Percentiles rank a stretch among this genome's conserved stretches.
phyloP scores from a whole-genome alignment of 2,888 invertebrate genomes.

The Panorpa germanica region DNA sequence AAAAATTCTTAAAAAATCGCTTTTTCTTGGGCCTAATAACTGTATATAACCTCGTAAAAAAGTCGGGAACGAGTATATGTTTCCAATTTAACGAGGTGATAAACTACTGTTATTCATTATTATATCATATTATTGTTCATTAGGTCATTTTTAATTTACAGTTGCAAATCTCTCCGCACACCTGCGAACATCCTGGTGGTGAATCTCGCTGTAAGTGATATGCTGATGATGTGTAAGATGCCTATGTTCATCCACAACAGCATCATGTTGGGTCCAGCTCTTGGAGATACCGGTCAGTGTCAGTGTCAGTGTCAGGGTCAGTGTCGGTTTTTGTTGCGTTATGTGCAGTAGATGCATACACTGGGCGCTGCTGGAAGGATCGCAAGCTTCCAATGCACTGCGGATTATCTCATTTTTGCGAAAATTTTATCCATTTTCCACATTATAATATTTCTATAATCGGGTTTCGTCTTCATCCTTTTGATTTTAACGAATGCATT shows the following conservation, averaged over 20 bases:
- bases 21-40: too few species aligned
- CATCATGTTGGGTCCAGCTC: slow-evolving; percentile 47
- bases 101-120: background rate
- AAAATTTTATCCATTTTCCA: background rate
- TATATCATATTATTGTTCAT: slow-evolving; percentile 1
- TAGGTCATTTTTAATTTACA: slow-evolving; percentile 21
- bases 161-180: slow-evolving; percentile 49
- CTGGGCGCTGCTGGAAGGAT: slow-evolving; percentile 7
- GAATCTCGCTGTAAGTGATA: slow-evolving; percentile 58
- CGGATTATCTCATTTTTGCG: background rate
- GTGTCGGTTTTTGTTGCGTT: background rate
- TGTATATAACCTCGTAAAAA: too few species aligned
- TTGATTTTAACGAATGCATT: too few species aligned
- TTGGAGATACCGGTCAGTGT: slow-evolving; percentile 45
- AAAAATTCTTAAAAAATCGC: too few species aligned
- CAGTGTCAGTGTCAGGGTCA: background rate
- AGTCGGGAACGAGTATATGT: too few species aligned
- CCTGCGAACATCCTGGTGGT: slow-evolving; percentile 56
- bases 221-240: slow-evolving; percentile 49
- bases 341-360: background rate
- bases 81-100: too few species aligned
- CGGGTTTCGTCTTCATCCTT: too few species aligned
- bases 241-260: slow-evolving; percentile 60
- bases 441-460: too few species aligned
- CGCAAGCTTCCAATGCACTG: background rate